Evolutionary conservation across 1,140 invertebrate genomes (phyloP), one percentile per base, ranked within the genome.

Genomic region (Bombus balteatus): DNA sequence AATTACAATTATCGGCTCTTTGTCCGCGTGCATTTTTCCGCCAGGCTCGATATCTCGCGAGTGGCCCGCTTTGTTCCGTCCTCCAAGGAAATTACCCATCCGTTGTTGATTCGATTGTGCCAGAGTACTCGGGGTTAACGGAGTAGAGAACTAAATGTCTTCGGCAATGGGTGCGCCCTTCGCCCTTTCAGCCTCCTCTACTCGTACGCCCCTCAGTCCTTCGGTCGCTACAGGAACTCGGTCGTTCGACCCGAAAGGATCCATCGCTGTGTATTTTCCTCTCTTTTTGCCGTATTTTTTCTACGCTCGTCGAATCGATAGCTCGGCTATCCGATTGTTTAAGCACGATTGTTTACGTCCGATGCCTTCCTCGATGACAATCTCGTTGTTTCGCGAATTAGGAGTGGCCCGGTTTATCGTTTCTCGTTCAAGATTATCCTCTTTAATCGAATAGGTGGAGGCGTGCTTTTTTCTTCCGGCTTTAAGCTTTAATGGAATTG

Each of bases 31-130:
- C 71, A 82, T 82, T 82, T 82, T 82, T 82, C 81, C 71, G 57
- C 1, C 28, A 18, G 34, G 43, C 43, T 82, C 81, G 71, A 82
- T 82, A 82, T 82, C 81, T 59, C 81, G 59, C 72, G 80, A 73
- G n/a, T 57, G 80, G 37, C 12, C 80, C 39, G 71, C 71, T 82
- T 82, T 82, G 71, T 82, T 82, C 81, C 80, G 53, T 90, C 81
- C 78, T 82, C 83, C 34, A 70, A 90, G 87, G 83, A 91, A 91
- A 88, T 90, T 87, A 89, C 79, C 70, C 89, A 89, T 86, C 90
- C 90, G 87, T 90, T 90, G 86, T 83, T 92, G 89, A 92, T 92
- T 86, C 90, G 89, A 92, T 92, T 91, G 88, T 89, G 81, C 68
- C 81, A 65, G 57, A 83, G 68, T 80, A 77, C 82, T 80, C 59